phyloP scores from a whole-genome alignment of 2,797 vertebrate genomes.

The Astyanax mexicanus region DNA sequence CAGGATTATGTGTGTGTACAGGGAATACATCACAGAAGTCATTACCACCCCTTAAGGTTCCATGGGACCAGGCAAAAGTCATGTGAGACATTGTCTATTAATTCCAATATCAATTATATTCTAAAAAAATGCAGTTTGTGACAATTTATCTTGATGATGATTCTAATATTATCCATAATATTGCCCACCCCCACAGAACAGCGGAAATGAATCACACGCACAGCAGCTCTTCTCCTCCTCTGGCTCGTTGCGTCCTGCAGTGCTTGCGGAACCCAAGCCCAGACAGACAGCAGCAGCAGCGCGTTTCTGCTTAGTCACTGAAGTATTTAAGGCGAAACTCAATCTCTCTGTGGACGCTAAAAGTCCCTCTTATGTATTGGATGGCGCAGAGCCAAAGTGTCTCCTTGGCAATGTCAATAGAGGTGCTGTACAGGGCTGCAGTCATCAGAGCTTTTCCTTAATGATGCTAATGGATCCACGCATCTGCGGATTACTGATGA shows the following conservation, averaged over 20 bases:
- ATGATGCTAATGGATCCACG: conserved; percentile 34
- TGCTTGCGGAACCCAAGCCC: conserved; percentile 47
- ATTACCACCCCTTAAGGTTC: too few species aligned
- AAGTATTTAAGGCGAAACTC: conserved; percentile 57
- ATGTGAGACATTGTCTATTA: too few species aligned
- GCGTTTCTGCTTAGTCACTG: conserved; percentile 67
- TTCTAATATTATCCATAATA: too few species aligned
- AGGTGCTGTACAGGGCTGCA: conserved; percentile 26
- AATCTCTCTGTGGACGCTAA: conserved; percentile 46
- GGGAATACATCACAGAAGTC: too few species aligned
- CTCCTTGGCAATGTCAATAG: conserved; percentile 57
- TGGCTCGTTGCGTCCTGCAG: conserved; percentile 23
- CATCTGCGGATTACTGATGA: conserved; percentile 23
- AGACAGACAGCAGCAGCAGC: conserved; percentile 48
- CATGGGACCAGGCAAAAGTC: too few species aligned
- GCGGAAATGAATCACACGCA: conserved; percentile 20
- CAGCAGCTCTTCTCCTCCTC: conserved; percentile 20
- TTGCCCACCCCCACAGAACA: neutral
- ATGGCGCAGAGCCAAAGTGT: conserved; percentile 62
- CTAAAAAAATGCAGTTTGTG: neutral
- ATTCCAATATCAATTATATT: too few species aligned
- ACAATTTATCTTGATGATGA: neutral
- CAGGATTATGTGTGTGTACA: too few species aligned
- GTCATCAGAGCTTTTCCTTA: conserved; percentile 32
- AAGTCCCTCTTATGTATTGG: conserved; percentile 56